Percentiles rank a stretch among this genome's conserved stretches.
Conservation (phyloP, 2,797 vertebrate genomes). For the Echiichthys vipera region DNA sequence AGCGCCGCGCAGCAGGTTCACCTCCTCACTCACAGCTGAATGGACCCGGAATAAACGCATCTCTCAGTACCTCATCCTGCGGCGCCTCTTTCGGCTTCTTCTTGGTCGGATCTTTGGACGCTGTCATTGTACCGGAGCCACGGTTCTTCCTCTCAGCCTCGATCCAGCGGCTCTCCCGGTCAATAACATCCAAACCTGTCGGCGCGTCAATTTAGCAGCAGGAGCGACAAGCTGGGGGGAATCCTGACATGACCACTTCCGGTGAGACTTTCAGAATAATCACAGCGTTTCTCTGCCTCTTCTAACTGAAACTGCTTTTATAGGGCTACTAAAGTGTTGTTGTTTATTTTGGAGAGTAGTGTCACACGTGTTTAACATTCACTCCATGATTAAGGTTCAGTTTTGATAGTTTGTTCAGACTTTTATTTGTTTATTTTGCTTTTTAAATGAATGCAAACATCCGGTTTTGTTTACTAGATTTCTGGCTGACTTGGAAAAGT, state of each 20-base stretch:
- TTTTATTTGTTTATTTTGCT: constrained; percentile 50
- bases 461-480: neutral
- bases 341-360: neutral
- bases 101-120: constrained; percentile 72
- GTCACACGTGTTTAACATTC: neutral
- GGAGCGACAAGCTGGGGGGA: neutral
- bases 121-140: constrained; percentile 63
- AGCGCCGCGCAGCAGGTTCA: too few relatives aligned
- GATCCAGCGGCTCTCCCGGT: constrained; percentile 44
- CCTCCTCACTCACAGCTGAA: neutral
- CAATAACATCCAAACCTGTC: constrained; percentile 50
- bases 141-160: neutral
- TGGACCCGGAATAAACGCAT: neutral
- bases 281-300: neutral
- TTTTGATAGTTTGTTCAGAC: neutral
- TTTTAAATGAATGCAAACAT: neutral
- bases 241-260: neutral
- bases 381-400: accelerated
- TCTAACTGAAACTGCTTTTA: neutral
- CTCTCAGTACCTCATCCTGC: constrained; percentile 68
- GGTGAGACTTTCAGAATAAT: constrained; percentile 38
- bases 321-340: accelerated
- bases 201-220: constrained; percentile 48
- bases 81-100: constrained; percentile 70
- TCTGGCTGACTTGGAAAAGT: neutral